Evolutionary conservation across 2,888 invertebrate genomes (phyloP), one percentile per base, ranked within the genome.

Genomic region (Glomeris marginata): DNA sequence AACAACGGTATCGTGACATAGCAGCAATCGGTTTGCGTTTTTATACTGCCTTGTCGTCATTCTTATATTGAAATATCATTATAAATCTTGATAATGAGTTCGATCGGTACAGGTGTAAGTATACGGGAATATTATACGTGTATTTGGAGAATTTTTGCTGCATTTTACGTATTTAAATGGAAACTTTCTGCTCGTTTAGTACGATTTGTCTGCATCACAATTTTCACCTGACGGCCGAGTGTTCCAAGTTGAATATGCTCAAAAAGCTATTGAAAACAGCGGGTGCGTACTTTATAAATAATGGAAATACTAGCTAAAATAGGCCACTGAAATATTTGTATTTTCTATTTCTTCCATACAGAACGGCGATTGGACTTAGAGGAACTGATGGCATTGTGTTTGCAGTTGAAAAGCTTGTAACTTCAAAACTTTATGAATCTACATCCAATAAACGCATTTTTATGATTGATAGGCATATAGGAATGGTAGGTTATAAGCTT

Each of bases 171-270:
- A 41, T 51, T 18, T 28, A 8, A 34, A 35, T 37, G 20, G 20
- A 41, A n/a, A n/a, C 34, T 3, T 34, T 46, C 21, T 28, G 16
- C 44, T 50, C 16, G 5, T 21, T 33, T 36, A 94, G 91, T 99
- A 99, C 67, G 98, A 99, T 77, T 76, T 99, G 62, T 97, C 97
- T 53, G 98, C 98, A n/a, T 94, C 98, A 40, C 98, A 98, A 74
- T 98, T 98, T 72, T 98, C 97, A 2, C 98, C 98, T 2, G 98
- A 98, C 67, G 98, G 98, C 10, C 76, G 97, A 60, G 97, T 99
- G 35, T 98, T 98, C 69, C 98, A 98, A 78, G 92, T 99, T 1
- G 98, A 99, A 74, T 99, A 99, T 72, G 98, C 98, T 2, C 85
- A 85, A 49, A 99, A 99, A 72, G 98, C 98, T 3, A 97, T 99